These are phyloP conservation scores for Chloroceryle aenea DNA, from an alignment of 2,113 vertebrate genomes.

Conservation along the genomic window DNA sequence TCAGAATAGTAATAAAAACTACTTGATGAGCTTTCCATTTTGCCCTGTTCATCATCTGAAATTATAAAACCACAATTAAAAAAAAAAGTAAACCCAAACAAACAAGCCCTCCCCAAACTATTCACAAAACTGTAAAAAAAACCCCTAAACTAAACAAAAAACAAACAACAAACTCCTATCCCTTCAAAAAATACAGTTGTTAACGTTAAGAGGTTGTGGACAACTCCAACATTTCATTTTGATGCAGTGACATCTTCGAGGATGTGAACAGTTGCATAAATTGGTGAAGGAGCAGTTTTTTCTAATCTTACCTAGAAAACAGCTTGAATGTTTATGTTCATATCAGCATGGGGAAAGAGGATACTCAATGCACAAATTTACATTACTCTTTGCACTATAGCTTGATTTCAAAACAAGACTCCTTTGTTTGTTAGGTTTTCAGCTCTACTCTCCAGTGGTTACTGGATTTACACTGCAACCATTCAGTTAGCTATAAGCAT, in stretches of 20 bases:
- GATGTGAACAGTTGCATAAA: not conserved
- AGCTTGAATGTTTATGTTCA: not conserved
- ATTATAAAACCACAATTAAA: slow-evolving; percentile 46
- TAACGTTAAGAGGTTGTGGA: not conserved
- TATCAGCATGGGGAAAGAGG: not conserved
- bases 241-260: not conserved
- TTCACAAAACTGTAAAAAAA: not conserved
- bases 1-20: slow-evolving; percentile 91
- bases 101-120: not conserved
- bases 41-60: slow-evolving; percentile 94
- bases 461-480: not conserved
- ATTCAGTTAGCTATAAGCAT: not conserved
- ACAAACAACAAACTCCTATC: not conserved
- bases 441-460: not conserved
- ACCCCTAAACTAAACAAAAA: too few species aligned
- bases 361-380: not conserved
- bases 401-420: not conserved
- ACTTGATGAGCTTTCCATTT: slow-evolving; percentile 89
- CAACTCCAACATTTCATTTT: not conserved
- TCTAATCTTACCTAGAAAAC: not conserved
- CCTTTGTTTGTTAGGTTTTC: not conserved
- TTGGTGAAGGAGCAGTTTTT: not conserved
- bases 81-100: not conserved
- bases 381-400: not conserved
- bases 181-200: not conserved